These are phyloP conservation scores for Corynorhinus townsendii DNA, from an alignment of 2,113 vertebrate species.

Conservation along the genomic window DNA sequence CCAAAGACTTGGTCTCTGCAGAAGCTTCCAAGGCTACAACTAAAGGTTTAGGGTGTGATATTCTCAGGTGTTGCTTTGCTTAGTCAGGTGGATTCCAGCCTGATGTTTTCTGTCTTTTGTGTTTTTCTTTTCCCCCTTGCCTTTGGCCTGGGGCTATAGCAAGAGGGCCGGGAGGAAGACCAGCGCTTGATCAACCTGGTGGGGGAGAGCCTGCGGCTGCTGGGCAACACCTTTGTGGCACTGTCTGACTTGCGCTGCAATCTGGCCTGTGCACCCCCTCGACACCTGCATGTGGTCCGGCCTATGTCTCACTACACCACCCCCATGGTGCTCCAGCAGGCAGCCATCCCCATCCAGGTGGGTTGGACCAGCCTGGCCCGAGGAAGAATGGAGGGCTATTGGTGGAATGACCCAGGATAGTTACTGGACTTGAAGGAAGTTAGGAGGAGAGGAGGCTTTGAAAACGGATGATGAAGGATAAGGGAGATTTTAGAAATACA, in stretches of 20 bases:
- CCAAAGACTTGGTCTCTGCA: background rate
- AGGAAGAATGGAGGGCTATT: background rate
- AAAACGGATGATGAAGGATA: background rate
- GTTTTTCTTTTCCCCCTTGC: background rate
- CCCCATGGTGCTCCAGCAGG: conserved; percentile 87
- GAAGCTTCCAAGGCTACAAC: background rate
- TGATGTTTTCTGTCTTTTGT: background rate
- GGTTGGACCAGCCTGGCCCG: background rate
- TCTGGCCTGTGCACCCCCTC: conserved; percentile 86
- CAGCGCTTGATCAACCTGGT: conserved; percentile 89
- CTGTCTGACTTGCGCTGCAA: conserved; percentile 92
- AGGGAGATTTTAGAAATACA: background rate
- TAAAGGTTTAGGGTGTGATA: too few relatives aligned
- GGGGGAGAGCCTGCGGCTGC: conserved; percentile 88
- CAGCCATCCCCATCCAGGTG: conserved; percentile 90
- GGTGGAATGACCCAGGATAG: too few relatives aligned
- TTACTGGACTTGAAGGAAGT: background rate
- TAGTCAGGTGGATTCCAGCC: background rate
- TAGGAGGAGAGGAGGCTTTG: background rate
- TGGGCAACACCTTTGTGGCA: conserved; percentile 91
- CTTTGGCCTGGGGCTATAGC: conserved; percentile 60
- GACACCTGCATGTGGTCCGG: conserved; percentile 91
- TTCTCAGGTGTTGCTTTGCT: background rate
- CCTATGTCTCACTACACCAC: conserved; percentile 91
- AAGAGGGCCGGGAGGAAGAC: conserved; percentile 88